phyloP scores from a whole-genome alignment of 2,113 vertebrate species.

The Pygathrix nemaeus region DNA sequence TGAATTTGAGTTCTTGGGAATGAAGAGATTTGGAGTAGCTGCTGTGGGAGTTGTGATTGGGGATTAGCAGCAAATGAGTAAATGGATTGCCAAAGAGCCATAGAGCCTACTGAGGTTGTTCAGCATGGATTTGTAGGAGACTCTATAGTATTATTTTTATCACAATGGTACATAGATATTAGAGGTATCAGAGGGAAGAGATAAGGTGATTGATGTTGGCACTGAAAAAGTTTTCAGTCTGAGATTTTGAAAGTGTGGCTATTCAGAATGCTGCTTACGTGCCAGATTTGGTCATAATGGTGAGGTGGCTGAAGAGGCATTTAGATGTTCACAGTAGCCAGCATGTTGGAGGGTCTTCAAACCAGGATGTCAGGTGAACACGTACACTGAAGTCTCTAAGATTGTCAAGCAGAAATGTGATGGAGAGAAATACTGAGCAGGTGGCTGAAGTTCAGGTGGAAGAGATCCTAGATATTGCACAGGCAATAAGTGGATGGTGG shows the following conservation, averaged over 20 bases:
- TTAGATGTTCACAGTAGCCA: neutral
- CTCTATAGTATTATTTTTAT: neutral
- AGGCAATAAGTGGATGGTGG: neutral
- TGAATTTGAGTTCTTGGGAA: neutral
- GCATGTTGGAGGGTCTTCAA: neutral
- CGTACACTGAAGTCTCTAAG: neutral
- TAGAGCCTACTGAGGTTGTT: neutral
- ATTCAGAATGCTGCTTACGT: neutral
- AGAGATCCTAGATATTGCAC: neutral
- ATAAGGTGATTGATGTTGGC: neutral
- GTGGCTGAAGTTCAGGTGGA: neutral
- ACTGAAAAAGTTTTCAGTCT: neutral
- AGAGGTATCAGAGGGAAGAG: neutral
- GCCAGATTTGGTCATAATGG: constrained; percentile 36
- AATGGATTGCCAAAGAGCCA: neutral
- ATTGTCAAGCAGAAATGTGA: neutral
- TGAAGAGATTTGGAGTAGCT: neutral
- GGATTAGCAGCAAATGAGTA: neutral
- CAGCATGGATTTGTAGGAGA: neutral
- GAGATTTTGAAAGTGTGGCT: neutral
- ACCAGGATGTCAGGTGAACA: neutral
- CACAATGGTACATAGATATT: neutral
- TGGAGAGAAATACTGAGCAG: neutral
- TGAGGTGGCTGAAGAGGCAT: neutral
- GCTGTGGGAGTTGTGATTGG: neutral